Evolutionary conservation across 2,888 invertebrate species (phyloP), one percentile per base, ranked within the genome.

Genomic region (Hofmannophila pseudospretella): DNA sequence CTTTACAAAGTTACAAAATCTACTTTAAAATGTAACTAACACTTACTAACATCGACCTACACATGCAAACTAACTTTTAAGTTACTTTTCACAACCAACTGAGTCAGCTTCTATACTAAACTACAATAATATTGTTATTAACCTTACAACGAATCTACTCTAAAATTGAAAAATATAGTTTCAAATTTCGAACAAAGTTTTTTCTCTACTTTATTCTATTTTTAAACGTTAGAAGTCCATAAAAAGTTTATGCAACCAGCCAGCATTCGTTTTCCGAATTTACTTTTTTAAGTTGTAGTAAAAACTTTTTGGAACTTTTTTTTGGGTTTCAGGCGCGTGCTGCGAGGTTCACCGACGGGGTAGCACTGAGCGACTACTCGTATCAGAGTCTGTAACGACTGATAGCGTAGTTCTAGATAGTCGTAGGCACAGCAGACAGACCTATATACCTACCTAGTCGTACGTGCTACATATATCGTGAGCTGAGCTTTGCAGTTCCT

Each of bases 341-440:
- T 68, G 51, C 77, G 58, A 57, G 56, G 53, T 36, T 60, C 71
- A 66, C 52, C 62, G 73, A 64, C 72, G 65, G 65, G 59, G 51
- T 66, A 57, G 73, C 64, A 82, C 80, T 81, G 80, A 75, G 65
- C 66, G 48, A 42, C 54, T 64, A 58, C 72, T n/a, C n/a, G n/a
- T 75, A 76, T 74, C 78, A 74, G 72, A 55, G 70, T 63, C 63
- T 61, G 67, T 64, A 63, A 55, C 67, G 53, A 54, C 63, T 74
- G 77, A 73, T 75, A 78, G 45, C 56, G 60, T 62, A 66, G 67
- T 70, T 79, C 81, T 82, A 79, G 80, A 27, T 34, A 33, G 25
- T 11, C 22, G 34, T 35, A 35, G 35, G 35, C 37, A 36, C 26
- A 11, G 19, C 20, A 29, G 19, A 26, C 31, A 31, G 30, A 5